These are phyloP conservation scores for Drosophila murphyi DNA, from an alignment of 1,140 invertebrate genomes.

Conservation along the genomic window DNA sequence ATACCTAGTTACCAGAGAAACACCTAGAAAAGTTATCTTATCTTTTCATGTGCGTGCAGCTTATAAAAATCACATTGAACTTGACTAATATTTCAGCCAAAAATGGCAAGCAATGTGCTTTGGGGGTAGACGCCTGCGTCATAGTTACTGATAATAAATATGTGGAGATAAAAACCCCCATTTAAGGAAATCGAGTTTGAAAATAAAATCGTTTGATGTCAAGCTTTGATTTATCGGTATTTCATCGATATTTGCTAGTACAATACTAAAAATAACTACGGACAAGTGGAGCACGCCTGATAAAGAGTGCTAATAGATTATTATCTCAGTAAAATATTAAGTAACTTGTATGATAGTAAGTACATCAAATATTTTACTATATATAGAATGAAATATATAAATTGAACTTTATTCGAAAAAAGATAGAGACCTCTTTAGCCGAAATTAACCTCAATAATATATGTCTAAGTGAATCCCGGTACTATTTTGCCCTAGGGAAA, in stretches of 20 bases:
- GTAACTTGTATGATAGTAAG: too few species aligned
- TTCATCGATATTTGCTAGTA: not conserved
- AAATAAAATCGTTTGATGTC: too few species aligned
- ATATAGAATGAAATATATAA: too few species aligned
- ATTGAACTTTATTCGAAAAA: not conserved
- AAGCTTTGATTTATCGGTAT: not conserved
- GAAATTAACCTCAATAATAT: not conserved
- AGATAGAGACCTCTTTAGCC: not conserved
- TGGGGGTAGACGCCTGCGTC: constrained; percentile 21
- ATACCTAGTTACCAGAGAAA: not conserved
- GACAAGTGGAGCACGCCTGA: too few species aligned
- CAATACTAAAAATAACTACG: too few species aligned
- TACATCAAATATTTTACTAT: too few species aligned
- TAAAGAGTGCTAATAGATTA: too few species aligned
- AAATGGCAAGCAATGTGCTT: not conserved
- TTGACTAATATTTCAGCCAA: constrained; percentile 6
- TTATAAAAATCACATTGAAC: constrained; percentile 39
- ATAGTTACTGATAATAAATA: constrained; percentile 5
- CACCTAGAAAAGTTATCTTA: constrained; percentile 18
- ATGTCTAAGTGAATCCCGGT: constrained; percentile 2
- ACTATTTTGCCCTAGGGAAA: not conserved
- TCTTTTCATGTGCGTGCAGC: constrained; percentile 1
- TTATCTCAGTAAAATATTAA: too few species aligned
- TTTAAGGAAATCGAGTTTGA: not conserved
- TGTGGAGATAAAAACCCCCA: not conserved